Base-by-base conservation (phyloP, 1,140 invertebrate genomes). In the Zaprionus davidi region DNA sequence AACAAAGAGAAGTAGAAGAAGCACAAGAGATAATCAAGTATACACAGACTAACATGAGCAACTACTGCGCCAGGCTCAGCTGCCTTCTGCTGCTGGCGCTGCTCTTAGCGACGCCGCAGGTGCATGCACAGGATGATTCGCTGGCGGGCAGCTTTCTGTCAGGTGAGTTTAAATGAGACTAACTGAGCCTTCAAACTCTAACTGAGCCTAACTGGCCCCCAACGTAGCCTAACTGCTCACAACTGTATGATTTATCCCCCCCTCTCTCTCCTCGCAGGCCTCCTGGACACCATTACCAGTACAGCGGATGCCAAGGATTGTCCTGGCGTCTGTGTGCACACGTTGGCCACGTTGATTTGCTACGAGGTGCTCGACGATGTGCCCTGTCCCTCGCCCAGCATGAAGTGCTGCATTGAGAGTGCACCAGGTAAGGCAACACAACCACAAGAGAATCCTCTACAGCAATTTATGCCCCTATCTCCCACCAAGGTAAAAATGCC, bases 301-400 rank as follows among this genome's bases (percentile, higher is more conserved):
- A 97, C 97, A 22, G 96, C 95, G 22, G 96, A 97, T 84, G 95
- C 95, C 46, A 96, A 96, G 84, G 96, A 97, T 81, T 98, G 97
- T 92, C 97, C 97, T 0, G 97, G 97, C 0, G 95, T 96, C 55
- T 98, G 97, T 91, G 96, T 97, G 31, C 96, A 97, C 85, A 94
- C 96, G 6, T 88, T 97, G 26, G 96, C 97, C 7, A 96, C 96
- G 0, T 93, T 97, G 36, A 97, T 97, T 78, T 98, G 97, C 92
- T 96, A 96, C 91, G 95, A 97, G 78, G 96, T 97, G 2, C 93
- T 97, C 20, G 96, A 97, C 46, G 95, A 97, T 83, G 95, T 97
- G 9, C 95, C 95, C 56, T 97, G 97, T 90, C 96, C 96, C 5
- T 95, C 95, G 20, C 90, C 95, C 1, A 95, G 95, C 70, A 97